Evolutionary conservation across 1,140 invertebrate species (phyloP).

Genomic region (Marisa cornuarietis): DNA sequence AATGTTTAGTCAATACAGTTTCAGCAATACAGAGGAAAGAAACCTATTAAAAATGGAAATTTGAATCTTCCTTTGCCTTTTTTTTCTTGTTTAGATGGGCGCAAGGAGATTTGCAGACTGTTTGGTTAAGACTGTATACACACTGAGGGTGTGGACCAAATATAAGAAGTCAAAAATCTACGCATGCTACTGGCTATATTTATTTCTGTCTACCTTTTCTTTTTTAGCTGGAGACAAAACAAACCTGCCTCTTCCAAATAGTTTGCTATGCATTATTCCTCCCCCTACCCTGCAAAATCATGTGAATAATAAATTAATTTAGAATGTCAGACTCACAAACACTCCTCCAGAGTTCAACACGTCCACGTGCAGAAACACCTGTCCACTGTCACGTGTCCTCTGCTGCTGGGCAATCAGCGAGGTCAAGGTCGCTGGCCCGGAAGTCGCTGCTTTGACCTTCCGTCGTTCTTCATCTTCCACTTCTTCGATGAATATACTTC

Average conservation of each 20-base stretch:
- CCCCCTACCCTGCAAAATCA: background rate
- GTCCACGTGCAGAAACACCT: constrained; percentile 44
- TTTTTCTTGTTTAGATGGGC: background rate
- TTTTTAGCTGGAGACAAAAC: too few species aligned
- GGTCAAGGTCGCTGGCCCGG: constrained; percentile 39
- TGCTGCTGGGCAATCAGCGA: constrained; percentile 35
- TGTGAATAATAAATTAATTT: background rate
- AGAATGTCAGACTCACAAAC: constrained; percentile 49
- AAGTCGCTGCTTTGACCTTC: constrained; percentile 27
- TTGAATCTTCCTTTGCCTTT: too few species aligned
- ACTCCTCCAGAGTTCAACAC: constrained; percentile 33
- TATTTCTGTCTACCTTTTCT: too few species aligned
- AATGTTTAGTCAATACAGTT: too few species aligned
- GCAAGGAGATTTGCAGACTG: background rate
- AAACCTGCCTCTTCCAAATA: too few species aligned
- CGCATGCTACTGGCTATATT: too few species aligned
- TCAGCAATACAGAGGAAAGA: too few species aligned
- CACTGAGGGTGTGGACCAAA: too few species aligned
- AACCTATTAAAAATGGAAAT: background rate
- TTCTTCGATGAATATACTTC: constrained; percentile 28
- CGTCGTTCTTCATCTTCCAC: constrained; percentile 31
- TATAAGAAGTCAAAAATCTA: too few species aligned
- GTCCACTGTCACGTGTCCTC: constrained; percentile 30
- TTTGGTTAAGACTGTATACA: background rate
- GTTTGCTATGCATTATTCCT: too few species aligned